A percentile compares a stretch with the other conserved stretches of the same genome.
phyloP scores from a whole-genome alignment of 2,797 vertebrate genomes.

The Enteromius trimaculatus region DNA sequence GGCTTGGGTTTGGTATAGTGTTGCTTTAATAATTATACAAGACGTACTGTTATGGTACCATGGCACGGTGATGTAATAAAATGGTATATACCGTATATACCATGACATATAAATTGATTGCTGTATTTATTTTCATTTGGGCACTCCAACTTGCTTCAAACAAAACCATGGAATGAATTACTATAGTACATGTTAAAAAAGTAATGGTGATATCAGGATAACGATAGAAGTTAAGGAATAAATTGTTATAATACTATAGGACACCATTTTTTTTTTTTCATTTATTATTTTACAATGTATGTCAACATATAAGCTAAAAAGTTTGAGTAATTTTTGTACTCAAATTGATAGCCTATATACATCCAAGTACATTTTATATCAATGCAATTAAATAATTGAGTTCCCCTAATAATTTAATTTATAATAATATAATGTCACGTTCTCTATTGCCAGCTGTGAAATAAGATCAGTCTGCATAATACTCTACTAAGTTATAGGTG shows the following conservation, averaged over 20 bases:
- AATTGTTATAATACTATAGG: background rate
- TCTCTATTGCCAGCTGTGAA: too few relatives aligned
- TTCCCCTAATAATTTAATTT: background rate
- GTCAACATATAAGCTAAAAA: background rate
- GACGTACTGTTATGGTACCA: background rate
- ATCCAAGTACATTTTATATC: background rate
- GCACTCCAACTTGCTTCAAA: background rate
- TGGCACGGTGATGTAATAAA: background rate
- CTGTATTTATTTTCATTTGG: background rate
- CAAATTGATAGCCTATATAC: background rate
- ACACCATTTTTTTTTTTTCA: background rate
- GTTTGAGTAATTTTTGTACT: background rate
- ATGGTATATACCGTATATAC: background rate
- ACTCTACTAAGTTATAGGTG: too few relatives aligned
- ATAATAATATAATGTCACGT: background rate
- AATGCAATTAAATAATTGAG: background rate
- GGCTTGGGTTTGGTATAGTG: background rate
- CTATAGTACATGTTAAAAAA: background rate
- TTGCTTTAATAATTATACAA: background rate
- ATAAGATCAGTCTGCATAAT: background rate
- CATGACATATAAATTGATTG: background rate
- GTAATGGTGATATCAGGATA: background rate
- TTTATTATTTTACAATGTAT: background rate
- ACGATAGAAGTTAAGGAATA: background rate
- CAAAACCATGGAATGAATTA: background rate